A percentile compares a stretch with the other conserved stretches of the same genome.
phyloP scores from a whole-genome alignment of 2,113 vertebrate genomes.

The Salvelinus alpinus region DNA sequence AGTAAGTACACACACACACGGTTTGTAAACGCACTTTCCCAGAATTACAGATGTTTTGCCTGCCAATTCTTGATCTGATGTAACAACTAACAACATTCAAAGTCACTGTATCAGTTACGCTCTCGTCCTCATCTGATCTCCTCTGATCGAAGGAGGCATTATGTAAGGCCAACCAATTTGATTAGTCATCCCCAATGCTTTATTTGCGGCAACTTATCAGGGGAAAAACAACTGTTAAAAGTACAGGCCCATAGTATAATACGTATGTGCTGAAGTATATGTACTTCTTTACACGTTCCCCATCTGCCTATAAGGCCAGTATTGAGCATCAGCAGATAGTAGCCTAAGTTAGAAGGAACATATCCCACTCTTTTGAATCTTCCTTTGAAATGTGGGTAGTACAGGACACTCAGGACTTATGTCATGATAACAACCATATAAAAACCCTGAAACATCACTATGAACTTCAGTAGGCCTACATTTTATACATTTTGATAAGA shows the following conservation, averaged over 20 bases:
- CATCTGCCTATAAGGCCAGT: too few species aligned
- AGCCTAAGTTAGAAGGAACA: too few species aligned
- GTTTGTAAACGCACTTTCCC: slow-evolving; percentile 1
- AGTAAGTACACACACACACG: not conserved
- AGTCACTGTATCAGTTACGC: slow-evolving; percentile 2
- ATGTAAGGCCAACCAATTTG: slow-evolving; percentile 21
- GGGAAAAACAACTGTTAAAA: not conserved
- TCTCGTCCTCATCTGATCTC: not conserved
- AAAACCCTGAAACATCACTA: not conserved
- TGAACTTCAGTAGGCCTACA: not conserved
- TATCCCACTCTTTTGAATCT: too few species aligned
- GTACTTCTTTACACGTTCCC: too few species aligned
- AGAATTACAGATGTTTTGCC: not conserved
- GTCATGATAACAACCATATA: not conserved
- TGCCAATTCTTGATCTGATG: not conserved
- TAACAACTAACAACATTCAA: slow-evolving; percentile 1
- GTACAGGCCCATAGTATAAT: too few species aligned
- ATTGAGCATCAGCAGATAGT: too few species aligned
- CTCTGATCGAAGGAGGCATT: slow-evolving; percentile 1
- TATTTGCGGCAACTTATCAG: not conserved
- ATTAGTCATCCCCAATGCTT: slow-evolving; percentile 33
- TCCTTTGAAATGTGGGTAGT: too few species aligned
- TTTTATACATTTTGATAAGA: not conserved
- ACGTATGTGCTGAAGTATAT: too few species aligned
- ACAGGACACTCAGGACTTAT: too few species aligned